Conservation (phyloP, 2,888 invertebrate species). For the Magallana nippona region DNA sequence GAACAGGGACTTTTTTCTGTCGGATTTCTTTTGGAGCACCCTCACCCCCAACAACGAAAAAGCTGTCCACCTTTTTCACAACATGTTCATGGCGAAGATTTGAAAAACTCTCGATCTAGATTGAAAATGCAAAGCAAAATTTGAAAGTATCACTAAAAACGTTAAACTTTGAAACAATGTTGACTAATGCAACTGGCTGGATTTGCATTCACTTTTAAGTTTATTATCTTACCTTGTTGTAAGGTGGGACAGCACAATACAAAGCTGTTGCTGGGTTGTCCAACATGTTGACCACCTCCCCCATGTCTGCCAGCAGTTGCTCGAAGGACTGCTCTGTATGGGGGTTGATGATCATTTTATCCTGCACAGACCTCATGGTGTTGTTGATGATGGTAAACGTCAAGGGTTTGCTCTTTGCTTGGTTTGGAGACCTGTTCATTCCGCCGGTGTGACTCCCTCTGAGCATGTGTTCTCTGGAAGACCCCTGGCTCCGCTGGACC, state of each 20-base stretch:
- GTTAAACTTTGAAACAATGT: background rate
- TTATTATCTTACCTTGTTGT: slow-evolving; percentile 37
- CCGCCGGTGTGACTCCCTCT: slow-evolving; percentile 36
- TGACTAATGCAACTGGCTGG: too few species aligned
- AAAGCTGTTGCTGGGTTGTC: slow-evolving; percentile 38
- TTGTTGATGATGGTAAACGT: slow-evolving; percentile 46
- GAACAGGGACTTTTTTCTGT: slow-evolving; percentile 13
- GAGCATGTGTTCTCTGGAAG: slow-evolving; percentile 28
- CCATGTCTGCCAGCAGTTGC: slow-evolving; percentile 40
- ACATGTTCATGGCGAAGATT: slow-evolving; percentile 42
- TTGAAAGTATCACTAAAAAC: background rate
- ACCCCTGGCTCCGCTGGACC: slow-evolving; percentile 34
- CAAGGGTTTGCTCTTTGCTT: slow-evolving; percentile 31
- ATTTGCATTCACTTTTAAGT: too few species aligned
- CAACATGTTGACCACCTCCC: slow-evolving; percentile 42
- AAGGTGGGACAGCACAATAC: slow-evolving; percentile 37
- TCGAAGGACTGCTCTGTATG: slow-evolving; percentile 47
- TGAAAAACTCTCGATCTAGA: slow-evolving; percentile 49
- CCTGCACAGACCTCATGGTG: slow-evolving; percentile 37
- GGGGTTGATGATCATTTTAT: slow-evolving; percentile 49
- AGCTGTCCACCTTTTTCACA: slow-evolving; percentile 36
- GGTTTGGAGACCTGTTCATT: slow-evolving; percentile 25
- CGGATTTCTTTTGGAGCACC: slow-evolving; percentile 45
- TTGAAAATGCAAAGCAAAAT: slow-evolving; percentile 19
- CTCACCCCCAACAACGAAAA: slow-evolving; percentile 44